These are phyloP conservation scores for Uria aalge DNA, from an alignment of 2,113 vertebrate genomes.

Conservation along the genomic window DNA sequence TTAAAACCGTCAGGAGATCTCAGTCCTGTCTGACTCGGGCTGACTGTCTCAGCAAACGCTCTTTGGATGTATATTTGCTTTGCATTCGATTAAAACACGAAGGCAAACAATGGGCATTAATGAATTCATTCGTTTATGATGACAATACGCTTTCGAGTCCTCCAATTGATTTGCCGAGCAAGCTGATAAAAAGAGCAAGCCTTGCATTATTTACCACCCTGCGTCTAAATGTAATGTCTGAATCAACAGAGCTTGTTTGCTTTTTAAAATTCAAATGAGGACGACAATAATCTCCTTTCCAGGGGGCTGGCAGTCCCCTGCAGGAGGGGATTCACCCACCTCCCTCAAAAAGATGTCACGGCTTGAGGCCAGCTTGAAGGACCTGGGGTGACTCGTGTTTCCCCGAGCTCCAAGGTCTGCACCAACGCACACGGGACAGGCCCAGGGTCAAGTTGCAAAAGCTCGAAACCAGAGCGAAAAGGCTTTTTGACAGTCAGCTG, in stretches of 20 bases:
- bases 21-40: not conserved
- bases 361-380: not conserved
- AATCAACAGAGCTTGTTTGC: conserved; percentile 35
- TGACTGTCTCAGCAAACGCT: not conserved
- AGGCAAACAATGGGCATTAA: conserved; percentile 53
- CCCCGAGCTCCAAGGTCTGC: not conserved
- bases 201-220: conserved; percentile 60
- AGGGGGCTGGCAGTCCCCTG: not conserved
- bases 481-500: conserved; percentile 57
- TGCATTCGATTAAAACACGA: conserved; percentile 32
- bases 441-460: not conserved
- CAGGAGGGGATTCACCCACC: not conserved
- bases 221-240: not conserved
- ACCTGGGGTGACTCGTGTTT: not conserved
- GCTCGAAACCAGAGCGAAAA: conserved; percentile 7
- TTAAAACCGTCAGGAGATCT: not conserved
- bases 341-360: not conserved
- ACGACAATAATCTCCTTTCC: not conserved
- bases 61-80: conserved; percentile 29
- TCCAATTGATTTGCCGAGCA: conserved; percentile 57
- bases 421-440: not conserved
- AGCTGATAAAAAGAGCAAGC: conserved; percentile 61
- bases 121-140: conserved; percentile 55
- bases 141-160: conserved; percentile 43
- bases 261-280: conserved; percentile 35